These are phyloP conservation scores for Ciconia maguari DNA, from an alignment of 2,113 vertebrate genomes.

Conservation along the genomic window DNA sequence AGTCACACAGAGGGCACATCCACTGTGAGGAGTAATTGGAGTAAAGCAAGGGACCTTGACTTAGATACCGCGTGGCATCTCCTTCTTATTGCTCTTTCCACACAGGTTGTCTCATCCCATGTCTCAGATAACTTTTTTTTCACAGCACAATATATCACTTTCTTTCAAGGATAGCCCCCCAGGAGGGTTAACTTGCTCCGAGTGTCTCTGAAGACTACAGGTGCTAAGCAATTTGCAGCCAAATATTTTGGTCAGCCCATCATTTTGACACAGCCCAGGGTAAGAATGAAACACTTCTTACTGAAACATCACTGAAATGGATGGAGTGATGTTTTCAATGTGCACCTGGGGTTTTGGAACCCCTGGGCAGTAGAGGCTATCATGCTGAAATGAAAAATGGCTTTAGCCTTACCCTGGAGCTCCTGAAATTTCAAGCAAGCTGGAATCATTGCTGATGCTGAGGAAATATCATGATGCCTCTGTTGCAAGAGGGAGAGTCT, in stretches of 20 bases:
- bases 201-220: background rate
- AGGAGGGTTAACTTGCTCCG: background rate
- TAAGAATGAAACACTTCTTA: background rate
- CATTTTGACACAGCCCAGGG: background rate
- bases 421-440: background rate
- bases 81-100: background rate
- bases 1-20: background rate
- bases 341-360: background rate
- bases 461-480: background rate
- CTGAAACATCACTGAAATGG: background rate
- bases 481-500: background rate
- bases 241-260: background rate
- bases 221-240: background rate
- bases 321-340: background rate
- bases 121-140: background rate
- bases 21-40: rapidly evolving
- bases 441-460: background rate
- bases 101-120: background rate
- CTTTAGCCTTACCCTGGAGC: background rate
- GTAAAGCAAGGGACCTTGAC: background rate
- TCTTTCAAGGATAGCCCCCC: background rate
- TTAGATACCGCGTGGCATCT: background rate
- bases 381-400: background rate
- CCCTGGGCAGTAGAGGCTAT: background rate
- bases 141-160: background rate